Percentiles rank a stretch among this genome's conserved stretches.
These are phyloP conservation scores for Drosophila equinoxialis DNA, from an alignment of 1,140 invertebrate genomes.

Conservation along the genomic window DNA sequence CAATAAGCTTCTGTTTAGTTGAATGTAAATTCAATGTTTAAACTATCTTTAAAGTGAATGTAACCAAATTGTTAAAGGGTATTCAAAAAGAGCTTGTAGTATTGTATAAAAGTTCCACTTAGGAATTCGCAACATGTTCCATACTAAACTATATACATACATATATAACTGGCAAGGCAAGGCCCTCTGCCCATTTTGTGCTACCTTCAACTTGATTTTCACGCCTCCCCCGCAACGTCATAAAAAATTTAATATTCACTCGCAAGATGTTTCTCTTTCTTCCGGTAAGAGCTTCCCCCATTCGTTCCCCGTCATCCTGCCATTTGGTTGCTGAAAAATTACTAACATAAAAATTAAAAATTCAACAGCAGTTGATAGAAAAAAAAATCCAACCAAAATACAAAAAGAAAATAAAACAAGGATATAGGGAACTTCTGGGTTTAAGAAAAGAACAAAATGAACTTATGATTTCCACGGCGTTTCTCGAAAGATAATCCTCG, in stretches of 20 bases:
- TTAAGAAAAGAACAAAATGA: constrained; percentile 8
- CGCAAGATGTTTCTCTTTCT: constrained; percentile 69
- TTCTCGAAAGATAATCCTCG: constrained; percentile 37
- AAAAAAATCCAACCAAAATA: neutral
- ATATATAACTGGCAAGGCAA: neutral
- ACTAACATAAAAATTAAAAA: constrained; percentile 82
- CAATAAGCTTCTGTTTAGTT: too few species aligned
- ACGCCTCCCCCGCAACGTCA: constrained; percentile 59
- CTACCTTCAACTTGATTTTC: constrained; percentile 45
- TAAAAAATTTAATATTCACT: constrained; percentile 78
- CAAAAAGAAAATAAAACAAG: constrained; percentile 35
- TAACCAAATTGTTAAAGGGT: neutral
- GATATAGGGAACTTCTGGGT: constrained; percentile 35
- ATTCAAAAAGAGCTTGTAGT: neutral
- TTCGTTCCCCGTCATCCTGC: neutral
- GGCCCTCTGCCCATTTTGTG: constrained; percentile 11
- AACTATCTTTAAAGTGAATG: too few species aligned
- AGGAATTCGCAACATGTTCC: constrained; percentile 55
- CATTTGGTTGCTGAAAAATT: constrained; percentile 68
- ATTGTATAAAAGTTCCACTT: constrained; percentile 43
- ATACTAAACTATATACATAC: constrained; percentile 15
- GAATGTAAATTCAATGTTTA: too few species aligned
- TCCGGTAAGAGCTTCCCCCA: constrained; percentile 48
- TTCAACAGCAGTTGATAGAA: constrained; percentile 79
- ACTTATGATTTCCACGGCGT: constrained; percentile 30